Conservation (phyloP, 2,797 vertebrate genomes). For the Anas acuta region DNA sequence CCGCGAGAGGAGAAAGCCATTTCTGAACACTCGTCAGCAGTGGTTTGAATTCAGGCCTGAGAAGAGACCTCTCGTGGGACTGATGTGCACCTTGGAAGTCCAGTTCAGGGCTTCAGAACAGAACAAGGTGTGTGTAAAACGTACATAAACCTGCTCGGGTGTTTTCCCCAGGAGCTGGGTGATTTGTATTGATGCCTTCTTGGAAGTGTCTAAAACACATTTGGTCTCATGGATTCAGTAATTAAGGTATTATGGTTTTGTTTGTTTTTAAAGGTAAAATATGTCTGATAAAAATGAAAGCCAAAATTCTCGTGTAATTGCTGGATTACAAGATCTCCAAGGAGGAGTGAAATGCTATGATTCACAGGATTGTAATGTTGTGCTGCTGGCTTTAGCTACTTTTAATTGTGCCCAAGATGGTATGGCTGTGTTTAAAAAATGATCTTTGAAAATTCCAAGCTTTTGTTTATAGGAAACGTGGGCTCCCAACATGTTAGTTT, state of each 20-base stretch:
- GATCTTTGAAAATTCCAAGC: background rate
- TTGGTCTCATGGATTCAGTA: background rate
- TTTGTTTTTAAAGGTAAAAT: background rate
- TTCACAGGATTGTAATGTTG: background rate
- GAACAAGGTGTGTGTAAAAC: background rate
- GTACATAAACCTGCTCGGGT: background rate
- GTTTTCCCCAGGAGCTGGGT: background rate
- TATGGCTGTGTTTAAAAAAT: background rate
- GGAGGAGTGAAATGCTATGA: background rate
- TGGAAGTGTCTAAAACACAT: background rate
- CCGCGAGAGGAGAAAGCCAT: background rate
- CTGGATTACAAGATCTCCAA: background rate
- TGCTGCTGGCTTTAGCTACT: background rate
- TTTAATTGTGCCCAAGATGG: background rate
- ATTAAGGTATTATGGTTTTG: background rate
- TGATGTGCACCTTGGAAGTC: fast-evolving
- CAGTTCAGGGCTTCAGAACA: background rate
- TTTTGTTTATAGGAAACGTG: background rate
- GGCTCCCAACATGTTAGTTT: fast-evolving
- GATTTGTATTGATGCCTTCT: fast-evolving
- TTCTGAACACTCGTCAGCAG: background rate
- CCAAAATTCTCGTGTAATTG: background rate
- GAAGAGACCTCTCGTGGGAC: background rate
- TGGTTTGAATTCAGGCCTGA: background rate
- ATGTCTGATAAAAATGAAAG: background rate